Conservation (phyloP, 2,113 vertebrate species). For the Crocuta crocuta region DNA sequence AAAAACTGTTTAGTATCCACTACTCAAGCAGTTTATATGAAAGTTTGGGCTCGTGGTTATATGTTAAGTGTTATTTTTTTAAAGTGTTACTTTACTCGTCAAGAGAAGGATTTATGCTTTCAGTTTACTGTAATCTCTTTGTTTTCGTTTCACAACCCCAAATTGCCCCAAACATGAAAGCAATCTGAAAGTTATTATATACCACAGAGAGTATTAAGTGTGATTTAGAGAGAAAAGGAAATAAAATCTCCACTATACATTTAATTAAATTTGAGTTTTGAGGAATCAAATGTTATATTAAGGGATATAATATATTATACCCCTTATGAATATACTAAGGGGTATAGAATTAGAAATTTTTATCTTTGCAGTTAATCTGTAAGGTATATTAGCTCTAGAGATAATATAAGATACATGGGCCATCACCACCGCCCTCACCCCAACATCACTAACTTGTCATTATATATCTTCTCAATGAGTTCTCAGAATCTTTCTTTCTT, state of each 20-base stretch:
- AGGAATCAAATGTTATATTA: not conserved
- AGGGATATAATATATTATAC: no score
- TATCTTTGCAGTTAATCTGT: not conserved
- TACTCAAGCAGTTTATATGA: not conserved
- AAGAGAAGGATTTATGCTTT: not conserved
- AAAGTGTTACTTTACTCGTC: not conserved
- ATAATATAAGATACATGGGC: not conserved
- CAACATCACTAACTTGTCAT: not conserved
- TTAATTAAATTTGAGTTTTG: not conserved
- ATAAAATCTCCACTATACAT: not conserved
- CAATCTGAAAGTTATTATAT: not conserved
- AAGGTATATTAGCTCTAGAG: not conserved
- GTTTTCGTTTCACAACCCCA: constrained; percentile 29
- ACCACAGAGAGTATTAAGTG: not conserved
- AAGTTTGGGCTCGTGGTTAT: not conserved
- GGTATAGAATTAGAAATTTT: not conserved
- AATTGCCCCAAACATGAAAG: not conserved
- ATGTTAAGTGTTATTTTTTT: not conserved
- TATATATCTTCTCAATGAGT: not conserved
- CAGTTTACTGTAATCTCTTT: not conserved
- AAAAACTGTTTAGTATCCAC: not conserved
- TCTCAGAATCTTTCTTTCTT: not conserved
- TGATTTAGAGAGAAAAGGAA: not conserved
- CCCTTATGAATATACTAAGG: not conserved
- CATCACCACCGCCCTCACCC: rapidly evolving